Base-by-base conservation (phyloP, 1,140 invertebrate genomes). In the Anoplophora glabripennis region DNA sequence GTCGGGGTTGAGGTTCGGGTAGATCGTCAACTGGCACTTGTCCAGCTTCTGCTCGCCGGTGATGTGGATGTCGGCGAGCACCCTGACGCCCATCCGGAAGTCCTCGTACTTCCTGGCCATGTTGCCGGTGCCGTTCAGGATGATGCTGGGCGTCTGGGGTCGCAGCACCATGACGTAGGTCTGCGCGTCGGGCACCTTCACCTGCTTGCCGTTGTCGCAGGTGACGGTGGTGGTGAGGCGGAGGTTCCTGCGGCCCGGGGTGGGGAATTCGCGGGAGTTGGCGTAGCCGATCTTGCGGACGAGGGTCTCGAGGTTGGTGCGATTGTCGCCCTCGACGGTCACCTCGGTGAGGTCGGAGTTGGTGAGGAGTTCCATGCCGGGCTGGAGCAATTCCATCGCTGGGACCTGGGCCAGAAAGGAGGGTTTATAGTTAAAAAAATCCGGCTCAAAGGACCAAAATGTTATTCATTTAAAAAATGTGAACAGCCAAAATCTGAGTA, bases 1-100 rank as follows among this genome's bases (percentile, higher is more conserved):
- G 75, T 96, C 93, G 0, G 93, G 91, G 81, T 97, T 96, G 38
- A 98, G 79, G 21, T 92, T 92, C 9, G 94, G 94, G 74, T 94
- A 94, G 40, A 97, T 93, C 28, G 88, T 89, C 37, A 97, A 88
- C 28, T 89, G 88, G 77, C 95, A 98, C 11, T 90, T 91, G 72
- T 97, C 94, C 49, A 71, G 40, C 61, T 74, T 76, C 59, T 72
- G 71, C 63, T 75, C 72, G 4, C 89, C 86, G 35, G 82, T 81
- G 21, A 94, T 86, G 40, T 81, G 79, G 7, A 92, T 81, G 66
- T 94, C 90, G 0, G 88, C 86, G 78, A 95, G 92, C 1, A 95
- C 86, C n/a, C 84, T 79, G 7, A 94, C 86, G 1, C 92, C 92
- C 54, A 88, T 77, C 59, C 90, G 81, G 77, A 95, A 93, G 71